Percentiles rank a stretch among this genome's conserved stretches.
Conservation (phyloP, 2,797 vertebrate genomes). For the Acanthurus tractus region DNA sequence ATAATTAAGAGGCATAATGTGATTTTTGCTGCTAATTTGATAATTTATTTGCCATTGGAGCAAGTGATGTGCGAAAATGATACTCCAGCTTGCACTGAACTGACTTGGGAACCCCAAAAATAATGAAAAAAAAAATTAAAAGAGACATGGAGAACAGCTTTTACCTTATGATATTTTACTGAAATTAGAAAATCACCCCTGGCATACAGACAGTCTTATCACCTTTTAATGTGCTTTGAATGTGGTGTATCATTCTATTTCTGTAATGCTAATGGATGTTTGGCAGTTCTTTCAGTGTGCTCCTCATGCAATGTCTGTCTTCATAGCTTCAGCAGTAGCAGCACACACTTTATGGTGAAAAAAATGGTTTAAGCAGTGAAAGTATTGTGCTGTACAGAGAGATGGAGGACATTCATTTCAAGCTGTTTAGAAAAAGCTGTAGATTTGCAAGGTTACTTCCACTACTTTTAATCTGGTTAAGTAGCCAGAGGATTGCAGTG, state of each 20-base stretch:
- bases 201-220: neutral
- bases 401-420: conserved; percentile 12
- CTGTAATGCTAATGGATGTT: conserved; percentile 17
- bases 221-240: conserved; percentile 13
- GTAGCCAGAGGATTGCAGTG: conserved; percentile 35
- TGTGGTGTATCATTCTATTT: conserved; percentile 2
- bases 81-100: conserved; percentile 48
- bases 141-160: conserved; percentile 32
- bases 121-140: conserved; percentile 27
- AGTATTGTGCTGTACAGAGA: conserved; percentile 5
- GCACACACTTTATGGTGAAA: conserved; percentile 8
- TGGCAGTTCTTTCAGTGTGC: neutral
- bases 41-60: conserved; percentile 63
- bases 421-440: conserved; percentile 11
- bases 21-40: conserved; percentile 51
- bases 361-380: conserved; percentile 9
- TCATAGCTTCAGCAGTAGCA: conserved; percentile 3
- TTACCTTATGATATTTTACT: conserved; percentile 14
- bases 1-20: conserved; percentile 56
- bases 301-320: neutral
- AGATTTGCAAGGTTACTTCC: conserved; percentile 4
- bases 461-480: conserved; percentile 47
- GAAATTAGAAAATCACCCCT: conserved; percentile 28
- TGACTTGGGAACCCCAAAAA: conserved; percentile 46
- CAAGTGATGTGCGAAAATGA: conserved; percentile 54